These are phyloP conservation scores for Tridacna gigas DNA, from an alignment of 2,888 invertebrate species.

Conservation along the genomic window DNA sequence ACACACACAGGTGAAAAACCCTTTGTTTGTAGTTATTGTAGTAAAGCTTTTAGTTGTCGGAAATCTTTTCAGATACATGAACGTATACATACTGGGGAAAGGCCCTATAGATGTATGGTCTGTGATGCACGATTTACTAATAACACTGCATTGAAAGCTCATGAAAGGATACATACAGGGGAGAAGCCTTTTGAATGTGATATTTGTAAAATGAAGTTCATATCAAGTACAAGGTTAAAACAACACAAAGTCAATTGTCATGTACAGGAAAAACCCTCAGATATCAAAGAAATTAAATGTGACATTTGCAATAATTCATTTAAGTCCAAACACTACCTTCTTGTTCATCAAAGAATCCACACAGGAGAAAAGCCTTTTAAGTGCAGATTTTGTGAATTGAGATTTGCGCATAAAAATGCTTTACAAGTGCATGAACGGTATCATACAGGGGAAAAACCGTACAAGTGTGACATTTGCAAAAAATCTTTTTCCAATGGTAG, in stretches of 20 bases:
- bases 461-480: conserved; percentile 5
- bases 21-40: background rate
- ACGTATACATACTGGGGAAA: conserved; percentile 3
- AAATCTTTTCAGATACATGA: background rate
- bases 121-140: conserved; percentile 3
- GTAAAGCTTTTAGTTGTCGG: background rate
- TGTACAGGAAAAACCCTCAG: background rate
- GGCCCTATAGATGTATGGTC: conserved; percentile 6
- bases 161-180: conserved; percentile 4
- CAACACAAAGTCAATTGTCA: background rate
- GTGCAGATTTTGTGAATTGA: background rate
- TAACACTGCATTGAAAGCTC: conserved; percentile 1
- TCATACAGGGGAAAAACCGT: background rate
- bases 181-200: conserved; percentile 1
- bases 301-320: background rate
- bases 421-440: background rate
- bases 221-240: background rate
- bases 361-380: background rate
- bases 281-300: conserved; percentile 8
- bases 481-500: background rate
- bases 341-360: background rate
- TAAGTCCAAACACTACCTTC: background rate
- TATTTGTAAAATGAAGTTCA: background rate
- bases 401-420: background rate
- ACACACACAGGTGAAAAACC: background rate